phyloP scores from a whole-genome alignment of 2,113 vertebrate genomes.

The Thermophis baileyi region DNA sequence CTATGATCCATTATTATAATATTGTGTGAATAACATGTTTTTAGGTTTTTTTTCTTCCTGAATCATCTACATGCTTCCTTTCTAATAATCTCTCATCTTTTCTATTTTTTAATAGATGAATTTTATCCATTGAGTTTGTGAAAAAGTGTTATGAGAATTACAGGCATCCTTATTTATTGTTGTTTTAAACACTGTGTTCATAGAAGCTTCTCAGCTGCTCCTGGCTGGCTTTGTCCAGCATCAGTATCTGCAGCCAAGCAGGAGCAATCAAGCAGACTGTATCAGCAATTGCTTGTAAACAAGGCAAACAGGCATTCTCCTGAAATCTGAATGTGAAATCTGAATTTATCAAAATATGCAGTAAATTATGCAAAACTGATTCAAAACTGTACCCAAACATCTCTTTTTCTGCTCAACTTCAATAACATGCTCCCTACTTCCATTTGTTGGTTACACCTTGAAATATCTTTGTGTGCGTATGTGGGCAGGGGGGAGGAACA shows the following conservation, averaged over 20 bases:
- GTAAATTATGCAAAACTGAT: no score
- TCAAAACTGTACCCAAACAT: no score
- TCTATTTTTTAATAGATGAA: background rate
- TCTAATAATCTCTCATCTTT: background rate
- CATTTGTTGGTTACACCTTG: no score
- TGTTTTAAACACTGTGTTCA: background rate
- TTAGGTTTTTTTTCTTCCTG: background rate
- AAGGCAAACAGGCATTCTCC: background rate
- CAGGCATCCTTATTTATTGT: background rate
- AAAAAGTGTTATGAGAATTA: background rate
- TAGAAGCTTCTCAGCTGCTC: background rate
- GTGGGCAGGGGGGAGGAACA: no score
- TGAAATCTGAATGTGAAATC: no score
- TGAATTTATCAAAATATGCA: no score
- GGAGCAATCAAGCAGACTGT: background rate
- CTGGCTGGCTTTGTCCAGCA: background rate
- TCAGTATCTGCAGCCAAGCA: background rate
- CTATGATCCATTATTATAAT: background rate
- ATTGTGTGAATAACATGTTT: background rate
- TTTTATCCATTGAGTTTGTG: background rate
- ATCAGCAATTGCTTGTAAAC: background rate
- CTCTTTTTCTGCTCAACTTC: no score
- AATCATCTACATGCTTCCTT: background rate
- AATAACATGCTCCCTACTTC: no score
- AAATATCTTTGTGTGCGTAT: no score